Base-by-base conservation (phyloP, 2,888 invertebrate species). In the Belgica antarctica region DNA sequence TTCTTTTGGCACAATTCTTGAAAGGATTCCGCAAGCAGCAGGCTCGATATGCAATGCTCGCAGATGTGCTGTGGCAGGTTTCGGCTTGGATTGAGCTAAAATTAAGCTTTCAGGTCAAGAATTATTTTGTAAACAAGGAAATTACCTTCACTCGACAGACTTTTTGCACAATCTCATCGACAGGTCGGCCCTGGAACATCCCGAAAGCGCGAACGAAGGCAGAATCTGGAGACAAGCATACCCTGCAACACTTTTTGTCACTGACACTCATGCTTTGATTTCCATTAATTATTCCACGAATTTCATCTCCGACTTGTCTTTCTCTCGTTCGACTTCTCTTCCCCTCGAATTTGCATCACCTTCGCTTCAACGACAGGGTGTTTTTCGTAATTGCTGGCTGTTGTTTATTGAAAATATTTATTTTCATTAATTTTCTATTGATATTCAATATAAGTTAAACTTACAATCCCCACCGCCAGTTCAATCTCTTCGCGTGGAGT, bases 21-120 rank as follows among this genome's bases (percentile, higher is more conserved):
- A 7, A 52, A 22, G 2, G 52, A 17, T 7, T 52, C 52, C 2
- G 52, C 52, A 2, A 17, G 19, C 15, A 52, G 19, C 3, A 52
- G 24, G 2, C 19, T 17, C 8, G 59, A 59, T 19, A 59, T 22
- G 12, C 59, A 59, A 27, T 59, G 2, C n/a, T 59, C 25, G 25
- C 59, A 59, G 15, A 59, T 59, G 27, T 5, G 15, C 27, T 59
- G 59, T 7, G 27, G 59, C 25, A 59, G 59, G 22, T 27, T 27
- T 5, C 12, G 2, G n/a, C n/a, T n/a, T n/a, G n/a, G n/a, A n/a
- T 15, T 27, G 1, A 59, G 10, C 59, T 59, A 59, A 27, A 59
- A 52, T 2, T 2, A 52, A 52, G 24, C 4, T n/a, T 46, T 10
- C n/a, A n/a, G n/a, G 12, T 46, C 15, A 46, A 15, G 4, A 46